Evolutionary conservation across 2,797 vertebrate species (phyloP), one percentile per base, ranked within the genome.

Genomic region (Adelosebastes latens): DNA sequence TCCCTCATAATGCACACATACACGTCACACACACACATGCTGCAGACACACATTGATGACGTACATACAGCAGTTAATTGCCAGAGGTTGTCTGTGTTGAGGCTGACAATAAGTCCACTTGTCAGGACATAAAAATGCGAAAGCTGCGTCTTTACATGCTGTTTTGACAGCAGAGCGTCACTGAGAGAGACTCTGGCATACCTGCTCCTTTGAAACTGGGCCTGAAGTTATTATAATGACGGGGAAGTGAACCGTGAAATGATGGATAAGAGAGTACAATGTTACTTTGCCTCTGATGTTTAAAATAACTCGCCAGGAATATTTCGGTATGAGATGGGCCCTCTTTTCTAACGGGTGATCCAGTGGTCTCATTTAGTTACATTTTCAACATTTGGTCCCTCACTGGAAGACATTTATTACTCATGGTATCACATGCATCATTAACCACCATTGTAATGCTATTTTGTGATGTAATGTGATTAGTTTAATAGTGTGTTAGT

Each of bases 1-100:
- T 91, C 88, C 82, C 78, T 88, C 81, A 88, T 91, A 91, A 87
- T 77, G 69, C 78, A 88, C 83, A 77, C 74, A 82, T 69, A 81
- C 80, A 77, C 32, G 24, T 73, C 64, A 16, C 53, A 63, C 36
- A 14, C 58, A 66, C 65, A 36, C 42, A 61, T 10, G 31, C 79
- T 77, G 72, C 87, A 86, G 77, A 86, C 74, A 82, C 79, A 79
- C 75, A 65, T 5, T 29, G 52, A 58, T 90, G 89, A 92, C 64
- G 81, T 80, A 36, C 55, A 49, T 70, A 12, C 73, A 72, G 74
- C 78, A 77, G 82, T 56, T 90, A 87, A 91, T 82, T 83, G 70
- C 78, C 72, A 63, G 77, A 79, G 83, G 75, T 82, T 58, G 72
- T 85, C 79, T 60, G 79, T 59, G 59, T 29, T 65, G 31, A 34